Base-by-base conservation (phyloP, 37 sponge, comb jelly and placozoan genomes). In the Amphimedon queenslandica region DNA sequence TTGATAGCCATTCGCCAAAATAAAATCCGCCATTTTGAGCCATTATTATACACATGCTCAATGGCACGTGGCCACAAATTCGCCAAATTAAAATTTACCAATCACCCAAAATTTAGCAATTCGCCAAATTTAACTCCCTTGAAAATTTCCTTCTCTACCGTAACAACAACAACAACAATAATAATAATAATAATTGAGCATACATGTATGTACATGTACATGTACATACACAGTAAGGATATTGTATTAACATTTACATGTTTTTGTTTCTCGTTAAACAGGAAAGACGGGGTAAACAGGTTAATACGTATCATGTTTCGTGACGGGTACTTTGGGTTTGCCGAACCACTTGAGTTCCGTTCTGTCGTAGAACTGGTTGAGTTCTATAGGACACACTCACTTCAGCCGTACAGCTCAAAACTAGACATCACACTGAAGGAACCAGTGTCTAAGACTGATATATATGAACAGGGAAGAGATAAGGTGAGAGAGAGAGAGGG, bases 201-300 rank as follows among this genome's bases (percentile, higher is more conserved):
- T 18, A 47, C 51, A 18, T 8, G 13, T 47, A 47, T 47, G 13
- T 18, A 47, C 13, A 47, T 47, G 51, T 47, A 13, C 13, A 47
- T 18, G 13, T 47, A 47, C 51, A 47, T 13, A 47, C 51, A 18
- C 51, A 47, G 13, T 47, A 47, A 18, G 8, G 51, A n/a, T n/a
- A n/a, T n/a, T n/a, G n/a, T n/a, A n/a, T n/a, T n/a, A n/a, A n/a
- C n/a, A n/a, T n/a, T n/a, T n/a, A n/a, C n/a, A n/a, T n/a, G n/a
- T n/a, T n/a, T n/a, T n/a, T n/a, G n/a, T n/a, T n/a, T n/a, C n/a
- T n/a, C n/a, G n/a, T n/a, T n/a, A n/a, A 53, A 43, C 64, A 91
- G 95, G 71, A 86, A 87, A 57, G 85, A 81, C 3, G 95, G 91
- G 16, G 90, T 87, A 13, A 90, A 94, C 64, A 68, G 88, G 37